Evolutionary conservation across 2,113 vertebrate species (phyloP), one percentile per base, ranked within the genome.

Genomic region (Lamprotornis superbus): DNA sequence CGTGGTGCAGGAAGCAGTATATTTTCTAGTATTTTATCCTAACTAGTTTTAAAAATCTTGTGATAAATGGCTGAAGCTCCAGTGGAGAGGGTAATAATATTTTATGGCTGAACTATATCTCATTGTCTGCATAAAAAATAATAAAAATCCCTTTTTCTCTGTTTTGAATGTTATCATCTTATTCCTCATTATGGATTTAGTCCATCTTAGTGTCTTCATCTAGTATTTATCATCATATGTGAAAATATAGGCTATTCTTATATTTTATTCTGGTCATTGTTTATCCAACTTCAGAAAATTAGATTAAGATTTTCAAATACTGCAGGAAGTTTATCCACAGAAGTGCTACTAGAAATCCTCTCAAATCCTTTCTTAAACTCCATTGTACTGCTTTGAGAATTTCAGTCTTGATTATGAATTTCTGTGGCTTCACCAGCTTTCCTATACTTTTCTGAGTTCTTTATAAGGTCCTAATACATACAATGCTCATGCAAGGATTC

Each of bases 101-200:
- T 83, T 95, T 89, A 79, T 52, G 61, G 44, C 35, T 94, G 52
- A 87, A 46, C 47, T 84, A n/a, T 87, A 75, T 89, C 69, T 94
- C 74, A 75, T 75, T 94, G 60, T 84, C 68, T 87, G 57, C 87
- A 94, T 40, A 82, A 91, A 91, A 94, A 90, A 94, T 30, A 89
- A 87, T 70, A 55, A 53, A 68, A 77, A 56, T 67, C 21, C 16
- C 23, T 10, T 79, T 65, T 86, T 50, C 52, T 71, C 44, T 63
- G 46, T 89, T 96, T 71, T 87, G 40, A 92, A 89, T 92, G 24
- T 68, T 47, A 53, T 82, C 31, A 28, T 95, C 69, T 84, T 94
- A 91, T 52, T 82, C 35, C 23, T 92, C 8, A 74, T 87, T 84
- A 89, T 22, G 20, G 37, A 42, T 69, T 87, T 64, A 87, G 46